Percentiles rank a stretch among this genome's conserved stretches.
Evolutionary conservation across 2,888 invertebrate genomes (phyloP).

Genomic region (Tineola bisselliella): DNA sequence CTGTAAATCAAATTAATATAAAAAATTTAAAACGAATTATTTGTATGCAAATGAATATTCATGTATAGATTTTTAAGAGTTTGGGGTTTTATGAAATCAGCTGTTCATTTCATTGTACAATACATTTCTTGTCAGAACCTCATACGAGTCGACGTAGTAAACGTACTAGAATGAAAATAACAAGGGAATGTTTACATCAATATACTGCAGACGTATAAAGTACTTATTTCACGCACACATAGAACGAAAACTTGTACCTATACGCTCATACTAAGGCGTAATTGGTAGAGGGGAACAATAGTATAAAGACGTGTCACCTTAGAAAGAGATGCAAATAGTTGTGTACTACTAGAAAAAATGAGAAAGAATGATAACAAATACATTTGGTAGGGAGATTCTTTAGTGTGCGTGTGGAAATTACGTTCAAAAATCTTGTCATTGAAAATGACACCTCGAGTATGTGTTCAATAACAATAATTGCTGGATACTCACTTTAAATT

Average conservation of each 20-base stretch:
- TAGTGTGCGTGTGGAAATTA: neutral
- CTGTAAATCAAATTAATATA: neutral
- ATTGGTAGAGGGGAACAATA: neutral
- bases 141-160: constrained; percentile 37
- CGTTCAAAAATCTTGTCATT: neutral
- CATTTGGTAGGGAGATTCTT: neutral
- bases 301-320: neutral
- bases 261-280: neutral
- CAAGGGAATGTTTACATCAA: constrained; percentile 61
- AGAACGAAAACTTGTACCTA: neutral
- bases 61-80: too few species aligned
- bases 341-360: neutral
- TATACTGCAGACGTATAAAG: constrained; percentile 42
- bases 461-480: too few species aligned
- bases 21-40: too few species aligned
- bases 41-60: too few species aligned
- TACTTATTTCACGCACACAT: constrained; percentile 30
- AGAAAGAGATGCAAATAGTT: neutral
- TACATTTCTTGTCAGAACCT: constrained; percentile 34
- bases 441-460: too few species aligned
- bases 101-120: constrained; percentile 45
- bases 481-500: too few species aligned
- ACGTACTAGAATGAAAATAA: constrained; percentile 55
- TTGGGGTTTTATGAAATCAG: constrained; percentile 28
- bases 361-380: constrained; percentile 4